Evolutionary conservation across 2,888 invertebrate genomes (phyloP), one percentile per base, ranked within the genome.

Genomic region (Neoascia interrupta): DNA sequence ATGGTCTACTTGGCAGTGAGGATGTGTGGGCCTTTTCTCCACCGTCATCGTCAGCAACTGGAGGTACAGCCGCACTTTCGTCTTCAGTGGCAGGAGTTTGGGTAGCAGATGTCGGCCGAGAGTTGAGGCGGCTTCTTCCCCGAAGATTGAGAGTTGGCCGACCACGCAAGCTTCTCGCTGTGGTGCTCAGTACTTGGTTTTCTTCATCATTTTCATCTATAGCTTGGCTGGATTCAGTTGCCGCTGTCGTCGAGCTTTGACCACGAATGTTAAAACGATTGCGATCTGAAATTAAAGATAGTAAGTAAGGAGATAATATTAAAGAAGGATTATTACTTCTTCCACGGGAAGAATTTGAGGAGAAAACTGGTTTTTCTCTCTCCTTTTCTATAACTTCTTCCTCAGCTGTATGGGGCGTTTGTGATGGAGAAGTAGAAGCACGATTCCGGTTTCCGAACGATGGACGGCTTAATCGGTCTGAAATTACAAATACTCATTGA

Each of bases 221-320:
- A 0, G 69, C 82, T 2, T 37, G 13, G 31, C 41, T 51, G 6
- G 73, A 56, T n/a, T 84, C 86, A 4, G 81, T 75, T 1, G 80
- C 73, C 5, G 85, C 83, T 1, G 85, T 85, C 21, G 84, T 81
- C 6, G 85, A 85, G 28, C 85, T 83, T n/a, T 85, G 83, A 13
- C 87, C 87, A 11, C 88, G 87, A 41, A 89, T 66, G 39, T 86
- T 89, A 68, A 89, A 89, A 39, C 89, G 89, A 81, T 89, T 89
- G 41, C 89, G 88, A 19, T 88, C 88, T 88, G 68, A 1, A 81
- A 39, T n/a, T n/a, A n/a, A n/a, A n/a, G n/a, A n/a, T n/a, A n/a
- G n/a, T n/a, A n/a, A n/a, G n/a, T n/a, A 31, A 31, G 31, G 31
- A 6, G 43, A 21, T 5, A 26, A 5, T 1, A 19, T n/a, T 6